Evolutionary conservation across 2,797 vertebrate genomes (phyloP).

Genomic region (Amblyraja radiata): DNA sequence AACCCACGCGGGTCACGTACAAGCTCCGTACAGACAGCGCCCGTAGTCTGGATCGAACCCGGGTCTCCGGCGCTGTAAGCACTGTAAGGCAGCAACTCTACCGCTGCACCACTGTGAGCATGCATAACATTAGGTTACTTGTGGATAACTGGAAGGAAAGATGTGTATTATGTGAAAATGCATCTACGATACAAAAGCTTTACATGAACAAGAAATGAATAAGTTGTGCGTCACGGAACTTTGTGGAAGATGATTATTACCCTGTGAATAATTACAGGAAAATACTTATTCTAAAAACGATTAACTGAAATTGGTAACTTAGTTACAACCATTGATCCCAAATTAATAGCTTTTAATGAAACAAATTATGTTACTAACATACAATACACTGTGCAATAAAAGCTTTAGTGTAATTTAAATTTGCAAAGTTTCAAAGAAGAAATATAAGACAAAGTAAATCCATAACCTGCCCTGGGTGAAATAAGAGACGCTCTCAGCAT

Average conservation of each 20-base stretch:
- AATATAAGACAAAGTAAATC: slow-evolving; percentile 5
- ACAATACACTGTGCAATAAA: not conserved
- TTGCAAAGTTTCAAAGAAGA: not conserved
- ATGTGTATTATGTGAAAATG: not conserved
- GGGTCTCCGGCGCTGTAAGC: too few relatives aligned
- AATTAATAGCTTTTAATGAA: not conserved
- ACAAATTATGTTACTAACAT: not conserved
- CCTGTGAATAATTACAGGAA: not conserved
- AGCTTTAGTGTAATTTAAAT: not conserved
- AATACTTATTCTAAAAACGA: not conserved
- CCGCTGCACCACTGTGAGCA: too few relatives aligned
- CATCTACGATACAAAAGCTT: not conserved
- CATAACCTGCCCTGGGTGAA: not conserved
- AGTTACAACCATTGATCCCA: not conserved
- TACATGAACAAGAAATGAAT: not conserved
- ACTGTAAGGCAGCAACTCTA: too few relatives aligned
- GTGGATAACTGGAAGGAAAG: not conserved
- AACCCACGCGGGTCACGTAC: too few relatives aligned
- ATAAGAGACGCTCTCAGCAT: not conserved
- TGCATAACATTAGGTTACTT: not conserved
- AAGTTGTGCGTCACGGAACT: not conserved
- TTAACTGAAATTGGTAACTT: not conserved
- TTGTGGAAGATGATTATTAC: not conserved
- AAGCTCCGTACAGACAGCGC: too few relatives aligned
- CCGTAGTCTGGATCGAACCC: too few relatives aligned